phyloP scores from a whole-genome alignment of 2,797 vertebrate genomes.

The Xerus rutilus region DNA sequence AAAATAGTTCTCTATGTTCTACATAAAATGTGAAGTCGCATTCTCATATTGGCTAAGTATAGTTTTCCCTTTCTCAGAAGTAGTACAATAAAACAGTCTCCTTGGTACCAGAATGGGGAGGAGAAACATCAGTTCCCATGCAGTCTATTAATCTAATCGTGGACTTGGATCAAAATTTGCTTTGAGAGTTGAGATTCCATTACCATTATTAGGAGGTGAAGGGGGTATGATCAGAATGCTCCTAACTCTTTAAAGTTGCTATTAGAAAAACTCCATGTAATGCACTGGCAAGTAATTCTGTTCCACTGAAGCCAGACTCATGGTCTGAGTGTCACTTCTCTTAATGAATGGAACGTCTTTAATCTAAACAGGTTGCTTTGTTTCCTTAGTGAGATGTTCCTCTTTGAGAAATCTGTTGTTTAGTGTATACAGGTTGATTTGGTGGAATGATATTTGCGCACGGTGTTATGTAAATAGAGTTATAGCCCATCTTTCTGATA shows the following conservation, averaged over 20 bases:
- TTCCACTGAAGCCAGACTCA: not conserved
- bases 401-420: conserved; percentile 78
- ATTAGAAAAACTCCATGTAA: not conserved
- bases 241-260: not conserved
- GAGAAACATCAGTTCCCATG: not conserved
- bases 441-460: conserved; percentile 77
- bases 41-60: not conserved
- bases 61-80: not conserved
- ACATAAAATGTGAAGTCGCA: not conserved
- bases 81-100: not conserved
- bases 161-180: not conserved
- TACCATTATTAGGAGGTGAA: not conserved
- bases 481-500: conserved; percentile 76
- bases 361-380: conserved; percentile 71
- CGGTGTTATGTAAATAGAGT: conserved; percentile 76
- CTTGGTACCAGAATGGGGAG: not conserved
- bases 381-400: conserved; percentile 62
- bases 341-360: not conserved
- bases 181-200: not conserved
- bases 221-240: not conserved
- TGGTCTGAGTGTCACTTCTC: not conserved
- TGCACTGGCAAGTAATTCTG: not conserved
- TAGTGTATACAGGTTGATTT: conserved; percentile 70
- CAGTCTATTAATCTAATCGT: not conserved
- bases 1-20: not conserved